Base-by-base conservation (phyloP, 35 echinoderm and acorn worm species). In the Heliocidaris tuberculata region DNA sequence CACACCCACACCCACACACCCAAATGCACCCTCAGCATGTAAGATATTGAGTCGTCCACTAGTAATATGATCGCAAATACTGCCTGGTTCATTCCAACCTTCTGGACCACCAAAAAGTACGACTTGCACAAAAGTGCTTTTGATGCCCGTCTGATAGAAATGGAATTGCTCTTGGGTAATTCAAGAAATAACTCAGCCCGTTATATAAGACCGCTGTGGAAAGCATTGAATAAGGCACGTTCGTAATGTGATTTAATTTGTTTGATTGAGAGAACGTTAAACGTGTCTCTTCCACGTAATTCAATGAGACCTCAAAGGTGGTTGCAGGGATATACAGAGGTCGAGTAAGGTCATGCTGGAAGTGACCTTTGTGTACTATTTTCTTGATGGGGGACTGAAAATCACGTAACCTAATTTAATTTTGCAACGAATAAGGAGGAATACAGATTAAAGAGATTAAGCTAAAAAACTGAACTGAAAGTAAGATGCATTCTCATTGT, bases 181-280 rank as follows among this genome's bases (percentile, higher is more conserved):
- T 78, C 65, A 78, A 78, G 65, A 78, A 78, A 78, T 78, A 78
- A 78, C 65, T 78, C 27, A 19, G 65, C 4, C 65, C 65, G 65
- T 78, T 78, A n/a, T 78, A 78, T 78, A 78, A 78, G 21, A 78
- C 65, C 65, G 27, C 19, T 78, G 65, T 19, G 21, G 27, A 71
- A 78, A 4, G 65, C 27, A 78, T 78, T 78, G 65, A 78, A 78
- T 8, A n/a, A 21, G 65, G 65, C 65, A 78, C 17, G 65, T 78
- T 19, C 65, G 65, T 78, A 78, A 78, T 78, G 65, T 78, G 65
- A 78, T 78, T n/a, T 78, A 78, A 78, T 78, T 78, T 78, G 65
- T 19, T n/a, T 78, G 65, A 78, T 78, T 78, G 65, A n/a, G n/a
- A 24, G 65, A 78, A 78, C 65, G 65, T 78, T 78, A 78, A 78